phyloP scores from a whole-genome alignment of 2,888 invertebrate genomes.

The Geotrupes spiniger region DNA sequence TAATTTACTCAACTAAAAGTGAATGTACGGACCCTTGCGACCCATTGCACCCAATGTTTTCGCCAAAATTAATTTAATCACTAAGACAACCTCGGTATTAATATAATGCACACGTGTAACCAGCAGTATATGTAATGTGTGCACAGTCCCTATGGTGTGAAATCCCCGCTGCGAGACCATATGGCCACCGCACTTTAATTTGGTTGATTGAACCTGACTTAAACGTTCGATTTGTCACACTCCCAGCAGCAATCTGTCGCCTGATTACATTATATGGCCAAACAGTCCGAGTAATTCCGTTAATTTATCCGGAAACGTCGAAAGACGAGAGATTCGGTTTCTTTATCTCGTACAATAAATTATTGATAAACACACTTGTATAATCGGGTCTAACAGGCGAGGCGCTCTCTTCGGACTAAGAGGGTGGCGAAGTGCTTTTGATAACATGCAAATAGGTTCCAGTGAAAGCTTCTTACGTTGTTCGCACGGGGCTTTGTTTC shows the following conservation, averaged over 20 bases:
- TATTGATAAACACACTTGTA: conserved; percentile 6
- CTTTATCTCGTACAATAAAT: background rate
- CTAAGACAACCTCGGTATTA: conserved; percentile 3
- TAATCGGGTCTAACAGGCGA: conserved; percentile 4
- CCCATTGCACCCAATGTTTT: background rate
- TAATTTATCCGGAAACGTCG: background rate
- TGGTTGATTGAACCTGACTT: conserved; percentile 42
- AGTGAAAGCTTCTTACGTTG: conserved; percentile 40
- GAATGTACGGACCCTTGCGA: no score
- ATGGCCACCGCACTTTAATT: conserved; percentile 43
- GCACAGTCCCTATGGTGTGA: background rate
- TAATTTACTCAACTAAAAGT: no score
- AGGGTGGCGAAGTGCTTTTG: conserved; percentile 33
- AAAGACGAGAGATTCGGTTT: no score
- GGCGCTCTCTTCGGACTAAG: conserved; percentile 11
- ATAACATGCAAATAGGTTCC: conserved; percentile 44
- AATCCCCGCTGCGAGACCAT: conserved; percentile 39
- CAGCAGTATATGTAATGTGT: background rate
- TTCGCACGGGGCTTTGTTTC: conserved; percentile 46
- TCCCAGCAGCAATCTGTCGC: conserved; percentile 46
- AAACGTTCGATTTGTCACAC: conserved; percentile 46
- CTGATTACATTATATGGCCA: conserved; percentile 10
- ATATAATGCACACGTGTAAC: conserved; percentile 2
- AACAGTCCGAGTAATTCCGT: background rate
- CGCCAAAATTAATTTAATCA: conserved; percentile 4